These are phyloP conservation scores for Indicator maculatus DNA, from an alignment of 2,113 vertebrate genomes.

Conservation along the genomic window DNA sequence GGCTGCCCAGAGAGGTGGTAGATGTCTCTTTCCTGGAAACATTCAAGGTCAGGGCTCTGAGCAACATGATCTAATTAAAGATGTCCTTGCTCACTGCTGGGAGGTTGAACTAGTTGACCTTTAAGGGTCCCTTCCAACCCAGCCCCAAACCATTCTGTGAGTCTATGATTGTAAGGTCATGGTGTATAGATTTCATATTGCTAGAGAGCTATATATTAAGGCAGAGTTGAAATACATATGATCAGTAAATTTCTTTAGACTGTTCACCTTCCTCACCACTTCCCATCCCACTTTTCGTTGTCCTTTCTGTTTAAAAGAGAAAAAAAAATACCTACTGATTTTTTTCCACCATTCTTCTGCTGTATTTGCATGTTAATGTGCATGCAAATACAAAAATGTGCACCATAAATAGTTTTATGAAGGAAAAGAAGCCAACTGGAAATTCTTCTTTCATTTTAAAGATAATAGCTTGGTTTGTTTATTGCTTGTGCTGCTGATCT, in stretches of 20 bases:
- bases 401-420: slow-evolving; percentile 57
- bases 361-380: slow-evolving; percentile 56
- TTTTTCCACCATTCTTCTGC: slow-evolving; percentile 3
- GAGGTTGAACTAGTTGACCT: no score
- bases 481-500: slow-evolving; percentile 59
- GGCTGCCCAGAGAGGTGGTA: no score
- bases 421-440: slow-evolving; percentile 69
- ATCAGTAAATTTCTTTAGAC: not conserved
- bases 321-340: not conserved
- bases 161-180: not conserved
- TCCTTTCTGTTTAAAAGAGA: not conserved
- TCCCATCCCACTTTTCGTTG: not conserved
- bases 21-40: no score
- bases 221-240: not conserved
- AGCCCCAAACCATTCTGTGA: no score
- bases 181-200: not conserved
- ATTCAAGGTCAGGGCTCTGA: no score
- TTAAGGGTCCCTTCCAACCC: no score
- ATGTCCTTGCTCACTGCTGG: no score
- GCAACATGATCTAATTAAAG: no score
- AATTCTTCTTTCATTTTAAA: slow-evolving; percentile 75
- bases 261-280: not conserved
- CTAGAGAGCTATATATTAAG: not conserved
- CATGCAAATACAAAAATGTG: slow-evolving; percentile 54
- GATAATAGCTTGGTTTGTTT: slow-evolving; percentile 63